Conservation (phyloP, 2,888 invertebrate genomes). For the Apamea epomidion region DNA sequence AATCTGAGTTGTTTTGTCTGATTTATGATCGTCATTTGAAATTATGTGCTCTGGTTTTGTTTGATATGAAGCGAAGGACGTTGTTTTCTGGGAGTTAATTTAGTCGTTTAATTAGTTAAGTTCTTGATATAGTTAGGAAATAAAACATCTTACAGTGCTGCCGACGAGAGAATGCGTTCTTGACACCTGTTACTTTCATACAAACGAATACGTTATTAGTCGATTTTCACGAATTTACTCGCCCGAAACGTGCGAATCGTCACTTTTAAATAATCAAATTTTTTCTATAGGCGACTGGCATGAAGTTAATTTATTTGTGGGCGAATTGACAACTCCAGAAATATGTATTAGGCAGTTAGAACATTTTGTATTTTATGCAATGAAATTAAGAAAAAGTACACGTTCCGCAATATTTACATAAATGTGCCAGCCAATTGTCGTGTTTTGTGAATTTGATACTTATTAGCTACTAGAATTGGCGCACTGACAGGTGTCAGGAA, state of each 20-base stretch:
- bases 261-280: too few species aligned
- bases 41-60: constrained; percentile 38
- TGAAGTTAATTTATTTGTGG: too few species aligned
- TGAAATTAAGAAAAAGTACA: too few species aligned
- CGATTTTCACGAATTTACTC: too few species aligned
- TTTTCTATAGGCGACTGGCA: too few species aligned
- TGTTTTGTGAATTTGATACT: background rate
- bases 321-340: too few species aligned
- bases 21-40: constrained; percentile 57
- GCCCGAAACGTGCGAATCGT: too few species aligned
- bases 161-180: background rate
- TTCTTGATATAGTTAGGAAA: background rate
- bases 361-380: too few species aligned
- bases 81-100: constrained; percentile 32
- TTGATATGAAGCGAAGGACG: constrained; percentile 23
- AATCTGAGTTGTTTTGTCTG: constrained; percentile 48
- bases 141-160: background rate
- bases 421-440: too few species aligned
- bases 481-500: too few species aligned
- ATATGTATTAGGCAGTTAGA: too few species aligned
- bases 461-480: background rate
- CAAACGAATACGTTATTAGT: background rate
- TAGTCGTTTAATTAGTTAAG: constrained; percentile 2
- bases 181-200: background rate
- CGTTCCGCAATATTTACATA: too few species aligned